Percentiles rank a stretch among this genome's conserved stretches.
Conservation (phyloP, 2,113 vertebrate genomes). For the Thamnophis sirtalis region DNA sequence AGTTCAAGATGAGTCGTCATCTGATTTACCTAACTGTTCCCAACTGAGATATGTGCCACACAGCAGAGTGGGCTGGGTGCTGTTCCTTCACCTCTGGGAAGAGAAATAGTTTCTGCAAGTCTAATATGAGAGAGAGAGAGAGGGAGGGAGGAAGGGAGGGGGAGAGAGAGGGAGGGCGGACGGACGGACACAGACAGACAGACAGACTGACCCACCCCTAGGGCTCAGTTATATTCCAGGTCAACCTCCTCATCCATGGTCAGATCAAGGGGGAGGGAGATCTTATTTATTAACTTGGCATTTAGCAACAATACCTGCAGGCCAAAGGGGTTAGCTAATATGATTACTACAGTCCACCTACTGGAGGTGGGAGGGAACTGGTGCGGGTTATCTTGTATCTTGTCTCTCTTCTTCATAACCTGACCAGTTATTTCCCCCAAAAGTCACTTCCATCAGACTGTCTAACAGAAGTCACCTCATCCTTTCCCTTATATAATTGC, state of each 20-base stretch:
- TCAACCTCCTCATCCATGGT: not conserved
- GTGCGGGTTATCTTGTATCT: not conserved
- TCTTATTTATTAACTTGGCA: not conserved
- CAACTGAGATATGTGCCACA: not conserved
- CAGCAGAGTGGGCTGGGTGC: not conserved
- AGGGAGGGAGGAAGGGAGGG: fast-evolving
- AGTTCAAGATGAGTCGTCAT: not conserved
- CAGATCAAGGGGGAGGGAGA: not conserved
- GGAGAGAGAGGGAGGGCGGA: too few relatives aligned
- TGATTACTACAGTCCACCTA: not conserved
- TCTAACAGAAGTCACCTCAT: not conserved
- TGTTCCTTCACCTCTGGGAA: not conserved
- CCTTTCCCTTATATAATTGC: not conserved
- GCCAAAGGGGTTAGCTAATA: not conserved
- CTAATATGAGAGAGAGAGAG: not conserved
- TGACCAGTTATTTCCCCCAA: not conserved
- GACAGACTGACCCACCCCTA: too few relatives aligned
- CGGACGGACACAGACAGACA: too few relatives aligned
- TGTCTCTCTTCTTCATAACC: not conserved
- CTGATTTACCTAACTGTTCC: not conserved
- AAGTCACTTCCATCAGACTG: not conserved
- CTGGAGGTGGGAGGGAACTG: not conserved
- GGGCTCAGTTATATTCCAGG: not conserved
- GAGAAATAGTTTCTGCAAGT: not conserved
- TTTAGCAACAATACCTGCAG: not conserved